phyloP scores from a whole-genome alignment of 2,113 vertebrate species.

The Megaleporinus macrocephalus region DNA sequence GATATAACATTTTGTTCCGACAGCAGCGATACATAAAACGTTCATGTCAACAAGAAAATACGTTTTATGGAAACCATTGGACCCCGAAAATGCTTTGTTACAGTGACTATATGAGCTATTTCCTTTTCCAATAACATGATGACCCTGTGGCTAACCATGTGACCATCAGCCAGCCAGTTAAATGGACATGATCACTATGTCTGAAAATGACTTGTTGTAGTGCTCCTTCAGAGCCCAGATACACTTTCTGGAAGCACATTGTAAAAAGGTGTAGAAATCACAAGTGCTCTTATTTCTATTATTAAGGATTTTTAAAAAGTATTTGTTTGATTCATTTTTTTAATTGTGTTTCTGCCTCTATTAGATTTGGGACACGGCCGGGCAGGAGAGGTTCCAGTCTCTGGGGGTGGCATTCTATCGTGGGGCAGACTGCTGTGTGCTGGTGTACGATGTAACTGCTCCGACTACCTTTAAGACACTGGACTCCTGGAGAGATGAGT shows the following conservation, averaged over 20 bases:
- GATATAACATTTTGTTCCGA: not conserved
- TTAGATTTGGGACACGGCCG: slow-evolving; percentile 97
- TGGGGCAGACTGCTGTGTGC: slow-evolving; percentile 94
- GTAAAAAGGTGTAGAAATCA: not conserved
- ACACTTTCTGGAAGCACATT: not conserved
- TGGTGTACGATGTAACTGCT: slow-evolving; percentile 96
- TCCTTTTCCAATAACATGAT: not conserved
- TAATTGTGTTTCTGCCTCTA: not conserved
- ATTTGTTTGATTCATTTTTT: not conserved
- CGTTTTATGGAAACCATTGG: no score
- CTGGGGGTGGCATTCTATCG: slow-evolving; percentile 96
- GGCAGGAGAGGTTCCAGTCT: slow-evolving; percentile 96
- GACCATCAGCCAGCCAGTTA: not conserved
- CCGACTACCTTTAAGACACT: slow-evolving; percentile 95
- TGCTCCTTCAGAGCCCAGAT: not conserved
- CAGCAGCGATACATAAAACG: not conserved
- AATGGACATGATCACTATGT: not conserved
- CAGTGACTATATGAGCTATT: not conserved
- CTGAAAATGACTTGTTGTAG: not conserved
- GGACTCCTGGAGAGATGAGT: slow-evolving; percentile 96
- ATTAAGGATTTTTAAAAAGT: no score
- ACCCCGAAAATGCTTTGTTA: no score
- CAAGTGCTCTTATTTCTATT: not conserved
- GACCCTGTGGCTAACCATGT: not conserved
- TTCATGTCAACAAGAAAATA: not conserved